These are phyloP conservation scores for Osmerus mordax DNA, from an alignment of 2,113 vertebrate genomes.

Conservation along the genomic window DNA sequence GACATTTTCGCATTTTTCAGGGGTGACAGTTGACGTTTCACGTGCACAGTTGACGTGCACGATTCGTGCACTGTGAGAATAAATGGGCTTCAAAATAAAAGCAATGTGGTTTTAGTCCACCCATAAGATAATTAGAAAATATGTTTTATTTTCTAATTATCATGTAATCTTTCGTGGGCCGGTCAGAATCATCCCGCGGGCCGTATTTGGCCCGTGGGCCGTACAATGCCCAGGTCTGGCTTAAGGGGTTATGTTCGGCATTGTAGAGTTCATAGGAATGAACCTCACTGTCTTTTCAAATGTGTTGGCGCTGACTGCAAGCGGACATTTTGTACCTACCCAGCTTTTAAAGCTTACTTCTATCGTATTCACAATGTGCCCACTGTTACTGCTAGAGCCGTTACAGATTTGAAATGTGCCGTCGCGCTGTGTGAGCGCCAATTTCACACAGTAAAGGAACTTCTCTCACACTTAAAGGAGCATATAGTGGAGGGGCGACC, in stretches of 20 bases:
- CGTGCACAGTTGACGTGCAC: no score
- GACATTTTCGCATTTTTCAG: no score
- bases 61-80: no score
- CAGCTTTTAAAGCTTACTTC: slow-evolving; percentile 34
- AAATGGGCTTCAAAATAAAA: no score
- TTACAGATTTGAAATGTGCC: slow-evolving; percentile 25
- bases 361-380: slow-evolving; percentile 25
- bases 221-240: no score
- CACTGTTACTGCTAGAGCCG: slow-evolving; percentile 19
- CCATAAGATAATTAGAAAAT: no score
- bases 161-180: no score
- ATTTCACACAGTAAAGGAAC: slow-evolving; percentile 35
- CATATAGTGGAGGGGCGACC: slow-evolving; percentile 33
- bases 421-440: slow-evolving; percentile 22
- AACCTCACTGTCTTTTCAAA: slow-evolving; percentile 16
- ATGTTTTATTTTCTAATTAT: no score
- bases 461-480: slow-evolving; percentile 36
- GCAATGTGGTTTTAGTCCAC: no score
- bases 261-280: slow-evolving; percentile 22
- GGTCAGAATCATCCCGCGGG: no score
- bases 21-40: no score
- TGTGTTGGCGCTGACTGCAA: slow-evolving; percentile 20
- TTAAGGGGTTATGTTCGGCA: slow-evolving; percentile 7
- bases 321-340: slow-evolving; percentile 2
- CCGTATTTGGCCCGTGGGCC: no score